phyloP scores from a whole-genome alignment of 2,797 vertebrate species.

The Lophius americanus region DNA sequence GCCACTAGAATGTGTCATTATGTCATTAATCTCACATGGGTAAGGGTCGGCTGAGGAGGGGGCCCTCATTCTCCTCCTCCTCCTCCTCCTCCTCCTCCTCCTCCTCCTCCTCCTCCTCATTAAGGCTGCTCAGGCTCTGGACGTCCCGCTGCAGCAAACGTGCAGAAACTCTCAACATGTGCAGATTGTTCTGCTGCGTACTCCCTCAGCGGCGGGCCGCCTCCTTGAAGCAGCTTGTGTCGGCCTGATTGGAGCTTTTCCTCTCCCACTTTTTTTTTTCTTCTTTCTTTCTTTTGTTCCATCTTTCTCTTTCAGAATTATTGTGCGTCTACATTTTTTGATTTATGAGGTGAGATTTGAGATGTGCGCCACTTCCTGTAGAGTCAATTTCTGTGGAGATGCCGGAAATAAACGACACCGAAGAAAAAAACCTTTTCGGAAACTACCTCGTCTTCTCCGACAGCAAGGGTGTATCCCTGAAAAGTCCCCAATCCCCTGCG shows the following conservation, averaged over 20 bases:
- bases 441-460: too few relatives aligned
- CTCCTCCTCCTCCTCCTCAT: slow-evolving; percentile 31
- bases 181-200: slow-evolving; percentile 12
- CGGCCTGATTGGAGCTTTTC: slow-evolving; percentile 27
- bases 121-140: slow-evolving; percentile 22
- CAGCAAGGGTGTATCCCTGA: too few relatives aligned
- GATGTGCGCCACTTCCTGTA: too few relatives aligned
- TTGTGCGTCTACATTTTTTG: slow-evolving; percentile 23
- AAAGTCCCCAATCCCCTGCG: too few relatives aligned
- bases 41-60: slow-evolving; percentile 57
- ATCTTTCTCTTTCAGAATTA: slow-evolving; percentile 13
- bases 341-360: too few relatives aligned
- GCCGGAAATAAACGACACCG: too few relatives aligned
- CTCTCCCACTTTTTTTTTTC: neutral
- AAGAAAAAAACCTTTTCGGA: too few relatives aligned
- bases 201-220: slow-evolving; percentile 30
- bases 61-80: slow-evolving; percentile 44
- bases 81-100: slow-evolving; percentile 49
- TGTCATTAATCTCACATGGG: slow-evolving; percentile 77
- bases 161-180: slow-evolving; percentile 36
- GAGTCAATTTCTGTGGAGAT: too few relatives aligned
- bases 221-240: slow-evolving; percentile 36
- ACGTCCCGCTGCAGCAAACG: slow-evolving; percentile 25
- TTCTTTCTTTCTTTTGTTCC: slow-evolving; percentile 4
- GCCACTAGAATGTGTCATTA: slow-evolving; percentile 58